A percentile compares a stretch with the other conserved stretches of the same genome.
Conservation (phyloP, 2,888 invertebrate genomes). For the Rutpela maculata region DNA sequence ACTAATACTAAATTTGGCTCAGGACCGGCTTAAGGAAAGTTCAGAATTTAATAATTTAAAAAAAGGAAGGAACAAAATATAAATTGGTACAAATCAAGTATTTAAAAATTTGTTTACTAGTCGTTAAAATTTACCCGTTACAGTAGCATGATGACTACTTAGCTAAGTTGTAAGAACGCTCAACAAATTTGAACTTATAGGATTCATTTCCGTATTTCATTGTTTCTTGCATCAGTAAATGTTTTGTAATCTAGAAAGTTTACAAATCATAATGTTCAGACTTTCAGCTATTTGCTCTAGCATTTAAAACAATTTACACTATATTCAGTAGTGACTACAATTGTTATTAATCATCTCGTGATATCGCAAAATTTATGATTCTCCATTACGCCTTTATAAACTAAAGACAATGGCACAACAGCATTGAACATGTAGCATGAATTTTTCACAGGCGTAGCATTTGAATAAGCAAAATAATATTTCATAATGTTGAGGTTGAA, state of each 20-base stretch:
- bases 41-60: too few species aligned
- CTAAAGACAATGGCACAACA: neutral
- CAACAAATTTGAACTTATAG: too few species aligned
- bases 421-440: neutral
- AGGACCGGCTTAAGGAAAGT: too few species aligned
- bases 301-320: neutral
- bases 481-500: neutral
- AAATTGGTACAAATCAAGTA: too few species aligned
- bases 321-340: neutral
- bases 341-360: neutral
- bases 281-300: neutral
- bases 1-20: too few species aligned
- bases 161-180: too few species aligned
- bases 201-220: too few species aligned
- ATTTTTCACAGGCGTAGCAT: neutral
- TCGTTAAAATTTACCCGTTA: too few species aligned
- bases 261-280: neutral
- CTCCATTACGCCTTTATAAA: neutral
- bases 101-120: too few species aligned
- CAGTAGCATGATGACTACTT: too few species aligned
- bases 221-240: too few species aligned
- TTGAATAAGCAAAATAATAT: neutral
- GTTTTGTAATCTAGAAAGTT: neutral
- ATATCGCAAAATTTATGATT: neutral
- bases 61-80: too few species aligned